These are phyloP conservation scores for Salarias fasciatus DNA, from an alignment of 2,797 vertebrate genomes.

Conservation along the genomic window DNA sequence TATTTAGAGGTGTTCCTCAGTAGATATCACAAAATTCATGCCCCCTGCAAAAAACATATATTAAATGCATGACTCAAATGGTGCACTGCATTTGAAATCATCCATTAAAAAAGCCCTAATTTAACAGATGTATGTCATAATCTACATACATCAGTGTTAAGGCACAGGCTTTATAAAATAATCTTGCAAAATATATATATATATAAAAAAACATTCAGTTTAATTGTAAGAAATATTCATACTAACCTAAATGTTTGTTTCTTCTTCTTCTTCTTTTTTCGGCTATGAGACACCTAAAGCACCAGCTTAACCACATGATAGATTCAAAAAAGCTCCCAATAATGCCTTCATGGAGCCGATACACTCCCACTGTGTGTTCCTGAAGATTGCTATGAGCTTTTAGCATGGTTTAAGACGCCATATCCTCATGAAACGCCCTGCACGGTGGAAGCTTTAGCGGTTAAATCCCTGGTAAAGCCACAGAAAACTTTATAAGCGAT, in stretches of 20 bases:
- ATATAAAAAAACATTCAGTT: background rate
- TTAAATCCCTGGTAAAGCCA: conserved; percentile 40
- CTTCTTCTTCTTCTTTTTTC: too few relatives aligned
- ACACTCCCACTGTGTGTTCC: conserved; percentile 32
- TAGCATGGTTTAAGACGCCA: conserved; percentile 29
- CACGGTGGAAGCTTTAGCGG: conserved; percentile 27
- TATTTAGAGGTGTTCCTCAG: too few relatives aligned
- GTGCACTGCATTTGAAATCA: too few relatives aligned
- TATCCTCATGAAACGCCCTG: conserved; percentile 43
- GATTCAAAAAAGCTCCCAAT: conserved; percentile 19
- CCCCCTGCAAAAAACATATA: too few relatives aligned
- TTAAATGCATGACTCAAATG: too few relatives aligned
- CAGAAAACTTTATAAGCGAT: conserved; percentile 34
- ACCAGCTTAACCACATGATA: background rate
- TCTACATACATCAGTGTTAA: too few relatives aligned
- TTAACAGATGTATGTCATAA: too few relatives aligned
- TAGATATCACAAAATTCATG: too few relatives aligned
- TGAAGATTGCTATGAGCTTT: conserved; percentile 41
- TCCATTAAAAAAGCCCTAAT: too few relatives aligned
- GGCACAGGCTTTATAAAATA: too few relatives aligned
- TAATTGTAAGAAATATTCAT: background rate
- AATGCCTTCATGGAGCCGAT: conserved; percentile 20
- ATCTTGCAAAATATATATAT: too few relatives aligned
- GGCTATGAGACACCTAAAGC: background rate
- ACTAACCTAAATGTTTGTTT: too few relatives aligned